Conservation (phyloP, 2,113 vertebrate species). For the Sorex fumeus region DNA sequence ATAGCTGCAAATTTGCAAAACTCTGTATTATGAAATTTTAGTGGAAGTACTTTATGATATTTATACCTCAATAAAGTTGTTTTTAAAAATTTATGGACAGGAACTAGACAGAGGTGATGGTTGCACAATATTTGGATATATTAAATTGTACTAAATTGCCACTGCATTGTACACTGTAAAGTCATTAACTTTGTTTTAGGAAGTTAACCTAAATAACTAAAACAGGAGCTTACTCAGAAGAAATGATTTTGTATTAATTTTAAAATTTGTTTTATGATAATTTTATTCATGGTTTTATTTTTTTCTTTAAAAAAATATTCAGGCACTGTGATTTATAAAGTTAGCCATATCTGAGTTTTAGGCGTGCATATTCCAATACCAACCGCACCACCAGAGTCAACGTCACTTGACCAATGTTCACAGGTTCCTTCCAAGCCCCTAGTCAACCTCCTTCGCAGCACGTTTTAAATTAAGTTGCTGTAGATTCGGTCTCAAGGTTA, state of each 20-base stretch:
- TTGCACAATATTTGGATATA: not conserved
- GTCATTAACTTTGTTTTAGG: not conserved
- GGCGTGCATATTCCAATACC: too few relatives aligned
- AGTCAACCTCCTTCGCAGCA: too few relatives aligned
- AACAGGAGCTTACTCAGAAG: not conserved
- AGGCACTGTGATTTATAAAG: too few relatives aligned
- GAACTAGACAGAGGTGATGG: not conserved
- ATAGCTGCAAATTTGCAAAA: not conserved
- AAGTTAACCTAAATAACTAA: conserved; percentile 14
- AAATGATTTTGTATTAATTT: not conserved
- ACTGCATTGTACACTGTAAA: not conserved
- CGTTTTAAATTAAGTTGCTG: too few relatives aligned
- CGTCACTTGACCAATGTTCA: too few relatives aligned
- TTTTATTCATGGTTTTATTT: not conserved
- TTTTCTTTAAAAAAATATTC: not conserved
- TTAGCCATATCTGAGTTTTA: too few relatives aligned
- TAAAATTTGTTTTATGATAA: not conserved
- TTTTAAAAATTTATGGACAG: conserved; percentile 12
- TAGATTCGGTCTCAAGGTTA: too few relatives aligned
- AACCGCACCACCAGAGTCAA: too few relatives aligned
- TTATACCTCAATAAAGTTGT: not conserved
- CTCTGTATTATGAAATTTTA: not conserved
- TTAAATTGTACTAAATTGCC: not conserved
- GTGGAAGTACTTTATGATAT: not conserved
- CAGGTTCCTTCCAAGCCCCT: too few relatives aligned